Percentiles rank a stretch among this genome's conserved stretches.
phyloP scores from a whole-genome alignment of 2,888 invertebrate genomes.

The Barypeithes pellucidus region DNA sequence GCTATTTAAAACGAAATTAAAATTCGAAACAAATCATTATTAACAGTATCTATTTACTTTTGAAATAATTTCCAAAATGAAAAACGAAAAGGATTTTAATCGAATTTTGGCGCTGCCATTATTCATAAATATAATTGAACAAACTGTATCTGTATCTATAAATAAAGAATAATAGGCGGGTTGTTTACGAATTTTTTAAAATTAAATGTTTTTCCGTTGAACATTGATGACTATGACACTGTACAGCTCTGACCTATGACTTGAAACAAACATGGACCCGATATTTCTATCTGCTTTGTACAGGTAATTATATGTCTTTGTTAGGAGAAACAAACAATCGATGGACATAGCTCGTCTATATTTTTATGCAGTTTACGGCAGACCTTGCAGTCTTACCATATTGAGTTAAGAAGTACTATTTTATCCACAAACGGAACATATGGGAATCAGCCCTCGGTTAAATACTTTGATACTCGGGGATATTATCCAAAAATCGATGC shows the following conservation, averaged over 20 bases:
- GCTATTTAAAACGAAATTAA: background rate
- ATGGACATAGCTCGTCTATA: no score
- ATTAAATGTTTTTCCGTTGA: conserved; percentile 33
- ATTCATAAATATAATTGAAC: conserved; percentile 33
- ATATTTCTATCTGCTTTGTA: conserved; percentile 28
- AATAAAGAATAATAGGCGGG: conserved; percentile 32
- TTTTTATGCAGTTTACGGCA: no score
- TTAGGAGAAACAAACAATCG: no score
- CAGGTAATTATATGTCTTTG: conserved; percentile 22
- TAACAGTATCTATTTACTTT: background rate
- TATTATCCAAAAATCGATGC: no score
- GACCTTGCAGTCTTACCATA: no score
- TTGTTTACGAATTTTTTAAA: conserved; percentile 36
- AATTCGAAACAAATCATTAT: background rate
- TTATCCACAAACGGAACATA: no score
- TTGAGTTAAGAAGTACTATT: no score
- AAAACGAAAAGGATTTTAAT: conserved; percentile 20
- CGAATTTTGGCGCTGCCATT: conserved; percentile 12
- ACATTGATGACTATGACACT: conserved; percentile 15
- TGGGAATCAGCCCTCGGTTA: no score
- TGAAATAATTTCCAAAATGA: conserved; percentile 19
- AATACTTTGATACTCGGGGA: no score
- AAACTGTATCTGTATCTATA: conserved; percentile 26
- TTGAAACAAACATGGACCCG: no score
- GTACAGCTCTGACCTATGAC: no score